Conservation (phyloP, 2,113 vertebrate species). For the Pomatorhinus ruficollis region DNA sequence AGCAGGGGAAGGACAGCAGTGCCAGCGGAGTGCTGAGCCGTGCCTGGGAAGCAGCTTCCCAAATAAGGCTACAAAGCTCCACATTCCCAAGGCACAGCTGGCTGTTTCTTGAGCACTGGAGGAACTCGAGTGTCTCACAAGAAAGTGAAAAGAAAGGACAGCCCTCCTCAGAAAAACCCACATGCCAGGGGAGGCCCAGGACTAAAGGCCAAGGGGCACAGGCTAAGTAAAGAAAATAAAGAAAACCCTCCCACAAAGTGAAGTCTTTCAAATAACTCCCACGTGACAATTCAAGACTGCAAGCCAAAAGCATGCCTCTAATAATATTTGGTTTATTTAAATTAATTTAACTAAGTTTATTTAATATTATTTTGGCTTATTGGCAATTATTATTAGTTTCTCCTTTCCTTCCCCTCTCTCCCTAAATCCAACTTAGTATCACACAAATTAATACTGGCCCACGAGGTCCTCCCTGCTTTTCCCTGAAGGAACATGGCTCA, state of each 20-base stretch:
- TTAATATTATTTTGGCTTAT: neutral
- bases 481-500: accelerated
- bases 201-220: neutral
- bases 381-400: neutral
- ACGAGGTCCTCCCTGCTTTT: neutral
- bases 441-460: neutral
- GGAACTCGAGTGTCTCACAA: neutral
- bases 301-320: neutral
- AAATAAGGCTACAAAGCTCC: conserved; percentile 11
- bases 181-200: neutral
- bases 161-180: neutral
- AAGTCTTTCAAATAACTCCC: neutral
- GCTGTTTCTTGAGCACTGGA: neutral
- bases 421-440: neutral
- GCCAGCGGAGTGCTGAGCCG: accelerated
- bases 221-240: neutral
- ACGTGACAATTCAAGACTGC: neutral
- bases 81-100: neutral
- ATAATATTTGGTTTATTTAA: neutral
- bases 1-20: accelerated
- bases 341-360: neutral
- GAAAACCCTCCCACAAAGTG: neutral
- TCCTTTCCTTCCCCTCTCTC: neutral
- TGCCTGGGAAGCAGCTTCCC: conserved; percentile 1
- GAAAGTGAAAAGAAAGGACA: neutral